Base-by-base conservation (phyloP, 2,113 vertebrate species). In the Macrotus californicus region DNA sequence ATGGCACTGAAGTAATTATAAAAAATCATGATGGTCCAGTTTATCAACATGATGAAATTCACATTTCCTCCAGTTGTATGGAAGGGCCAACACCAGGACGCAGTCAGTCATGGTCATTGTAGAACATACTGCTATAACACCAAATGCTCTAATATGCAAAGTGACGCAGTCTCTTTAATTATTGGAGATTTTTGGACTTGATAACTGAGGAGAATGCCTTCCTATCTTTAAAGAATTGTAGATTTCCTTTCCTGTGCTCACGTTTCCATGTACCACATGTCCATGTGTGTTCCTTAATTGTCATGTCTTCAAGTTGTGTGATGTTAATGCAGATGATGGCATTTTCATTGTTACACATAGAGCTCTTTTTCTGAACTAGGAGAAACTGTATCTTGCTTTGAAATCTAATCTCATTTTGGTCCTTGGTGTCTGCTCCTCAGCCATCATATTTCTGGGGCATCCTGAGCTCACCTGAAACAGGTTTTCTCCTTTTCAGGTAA, bases 1-100 rank as follows among this genome's bases (percentile, higher is more conserved):
- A 56, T 99, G 92, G 99, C 99, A 96, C 99, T 99, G 98, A 99
- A 99, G 98, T 99, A 99, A 98, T 99, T 99, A 98, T 99, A 59
- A 59, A 26, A 59, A 59, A 9, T 56, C 22, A 21, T 16, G 19
- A 99, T 95, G 99, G 99, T 99, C 99, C 99, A 99, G 97, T 99
- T 99, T 97, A 99, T 98, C 91, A 99, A 99, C 98, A 99, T 99
- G 92, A 99, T 98, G 97, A 99, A 99, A 97, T 99, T 99, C 94
- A 99, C 98, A 94, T 99, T 99, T 90, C 99, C 99, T 81, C 99
- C 99, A 11, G 99, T 98, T 18, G 99, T 75, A 99, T 18, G 99
- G 70, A 99, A 97, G 2, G 99, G 99, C 99, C 99, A 99, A 97
- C 99, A 99, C 99, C 99, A 99, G 90, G 99, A 98, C 70, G 99